Evolutionary conservation across 2,113 vertebrate species (phyloP), one percentile per base, ranked within the genome.

Genomic region (Setophaga petechia): DNA sequence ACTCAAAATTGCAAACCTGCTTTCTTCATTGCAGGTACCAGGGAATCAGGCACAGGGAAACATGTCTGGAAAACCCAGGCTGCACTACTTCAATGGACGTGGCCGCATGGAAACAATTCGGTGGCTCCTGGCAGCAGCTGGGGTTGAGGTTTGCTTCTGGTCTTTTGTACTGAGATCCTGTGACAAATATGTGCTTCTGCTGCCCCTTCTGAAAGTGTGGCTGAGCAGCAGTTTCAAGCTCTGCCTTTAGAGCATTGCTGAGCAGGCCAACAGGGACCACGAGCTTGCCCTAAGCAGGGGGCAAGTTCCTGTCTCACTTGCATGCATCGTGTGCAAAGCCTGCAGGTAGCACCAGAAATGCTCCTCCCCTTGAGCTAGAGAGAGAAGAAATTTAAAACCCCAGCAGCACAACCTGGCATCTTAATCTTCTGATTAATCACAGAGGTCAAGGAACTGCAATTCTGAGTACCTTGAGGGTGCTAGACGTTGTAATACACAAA

Each of bases 31-130:
- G 47, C 47, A 47, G 47, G 23, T 47, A 23, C 12, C 47, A 46
- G 18, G 43, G 43, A 44, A 44, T 44, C 43, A 44, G 43, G 43
- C 43, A 44, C 7, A 16, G 18, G 43, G 18, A 44, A 44, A 44
- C 43, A 44, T 44, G 43, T 44, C 43, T 44, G 43, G 43, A 44
- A 44, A 44, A 44, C 43, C 98, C 49, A 97, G 94, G 52, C 93
- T 99, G 52, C 55, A 98, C 67, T 99, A 99, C 77, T 97, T 98
- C 63, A 93, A 98, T 43, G 98, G 97, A 20, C 97, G 98, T 87
- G 99, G 99, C 17, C 98, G 96, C 77, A 99, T 99, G 98, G 98
- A 99, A 93, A 37, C 98, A 6, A 94, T 98, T 47, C 97, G 97
- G 17, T 99, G 98, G 98, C 97, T 99, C 4, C 41, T 99, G 67